Base-by-base conservation (phyloP, 2,113 vertebrate genomes). In the Mormyrus iriodes region DNA sequence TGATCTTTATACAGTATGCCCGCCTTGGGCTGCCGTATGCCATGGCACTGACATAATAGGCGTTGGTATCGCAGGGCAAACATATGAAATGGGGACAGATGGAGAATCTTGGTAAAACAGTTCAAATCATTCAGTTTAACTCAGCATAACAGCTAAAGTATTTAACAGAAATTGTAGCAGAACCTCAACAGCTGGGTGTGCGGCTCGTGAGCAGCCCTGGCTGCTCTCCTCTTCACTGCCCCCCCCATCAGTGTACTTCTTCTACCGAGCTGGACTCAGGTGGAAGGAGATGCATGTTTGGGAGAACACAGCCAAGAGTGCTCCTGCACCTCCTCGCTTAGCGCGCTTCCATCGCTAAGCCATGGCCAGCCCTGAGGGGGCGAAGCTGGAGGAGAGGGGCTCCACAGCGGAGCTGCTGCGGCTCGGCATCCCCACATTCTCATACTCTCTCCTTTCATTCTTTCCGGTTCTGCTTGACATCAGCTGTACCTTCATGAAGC, bases 191-290 rank as follows among this genome's bases (percentile, higher is more conserved):
- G n/a, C n/a, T n/a, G n/a, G n/a, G n/a, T n/a, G 0, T 65, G 76
- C 42, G 31, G 76, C 76, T 79, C 17, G 27, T 39, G 13, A 39
- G 73, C 12, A 35, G 35, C 15, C 27, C 13, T 79, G 73, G 19
- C n/a, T 89, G 21, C 58, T 61, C 58, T 24, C 24, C 31, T 3
- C 88, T 2, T 89, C 48, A 86, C 51, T 0, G 0, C 3, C 79
- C 90, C 76, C 87, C 58, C n/a, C 76, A 44, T 24, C 91, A 96
- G 95, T 96, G 93, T 96, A 96, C 90, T 96, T 96, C 94, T 96
- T 95, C 94, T 92, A 96, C 92, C 96, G 94, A 96, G 87, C 90
- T 90, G 89, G 87, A 90, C 88, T 91, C 87, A 15, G 4, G 4
- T 86, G 51, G 51, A 55, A 9, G 85, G 89, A 91, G 83, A 84